Conservation (phyloP, 2,797 vertebrate genomes). For the Melopsittacus undulatus region DNA sequence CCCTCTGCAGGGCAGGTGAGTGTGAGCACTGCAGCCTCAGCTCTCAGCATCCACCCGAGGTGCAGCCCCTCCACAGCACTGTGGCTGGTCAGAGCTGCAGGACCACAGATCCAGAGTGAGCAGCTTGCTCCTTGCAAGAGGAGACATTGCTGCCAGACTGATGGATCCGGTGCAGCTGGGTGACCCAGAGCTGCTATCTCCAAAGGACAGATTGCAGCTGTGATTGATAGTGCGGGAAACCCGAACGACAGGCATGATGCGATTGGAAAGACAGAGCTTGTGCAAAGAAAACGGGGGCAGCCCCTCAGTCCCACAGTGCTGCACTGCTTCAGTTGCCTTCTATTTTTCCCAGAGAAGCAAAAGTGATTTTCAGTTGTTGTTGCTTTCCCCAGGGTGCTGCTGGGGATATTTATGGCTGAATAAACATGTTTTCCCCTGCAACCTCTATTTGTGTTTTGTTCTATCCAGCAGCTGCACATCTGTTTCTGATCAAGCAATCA, state of each 20-base stretch:
- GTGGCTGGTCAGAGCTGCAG: background rate
- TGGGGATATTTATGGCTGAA: background rate
- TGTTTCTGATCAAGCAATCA: background rate
- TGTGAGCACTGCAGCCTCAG: accelerated
- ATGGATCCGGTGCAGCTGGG: accelerated
- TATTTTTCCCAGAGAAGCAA: background rate
- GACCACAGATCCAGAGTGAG: accelerated
- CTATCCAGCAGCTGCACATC: background rate
- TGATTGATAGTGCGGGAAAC: background rate
- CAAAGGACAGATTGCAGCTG: background rate
- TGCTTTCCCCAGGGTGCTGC: background rate
- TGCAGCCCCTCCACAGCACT: background rate
- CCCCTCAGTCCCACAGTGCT: accelerated
- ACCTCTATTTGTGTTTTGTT: background rate
- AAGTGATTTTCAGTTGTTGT: background rate
- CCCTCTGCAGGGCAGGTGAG: background rate
- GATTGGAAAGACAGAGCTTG: background rate
- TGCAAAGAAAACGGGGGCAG: background rate
- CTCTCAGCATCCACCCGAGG: background rate
- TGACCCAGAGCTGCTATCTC: background rate
- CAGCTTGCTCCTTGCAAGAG: accelerated
- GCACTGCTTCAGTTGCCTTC: accelerated
- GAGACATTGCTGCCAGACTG: accelerated
- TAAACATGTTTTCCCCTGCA: background rate
- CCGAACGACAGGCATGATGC: background rate